Evolutionary conservation across 2,797 vertebrate species (phyloP), one percentile per base, ranked within the genome.

Genomic region (Melanotaenia trifasciata): DNA sequence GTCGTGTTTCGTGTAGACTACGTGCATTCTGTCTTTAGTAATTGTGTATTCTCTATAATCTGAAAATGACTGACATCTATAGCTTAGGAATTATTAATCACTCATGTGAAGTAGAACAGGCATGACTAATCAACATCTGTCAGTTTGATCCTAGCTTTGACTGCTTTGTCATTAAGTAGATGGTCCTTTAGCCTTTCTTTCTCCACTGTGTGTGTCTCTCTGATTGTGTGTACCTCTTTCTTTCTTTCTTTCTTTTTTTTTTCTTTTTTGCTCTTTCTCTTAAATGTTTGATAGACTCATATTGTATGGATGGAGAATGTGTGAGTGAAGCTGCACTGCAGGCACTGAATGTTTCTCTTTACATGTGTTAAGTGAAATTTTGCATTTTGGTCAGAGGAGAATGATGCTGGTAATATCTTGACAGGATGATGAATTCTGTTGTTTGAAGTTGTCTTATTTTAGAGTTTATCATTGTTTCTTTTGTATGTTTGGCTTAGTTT

Each of bases 71-170:
- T 77, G 80, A 91, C 85, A 90, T 91, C 84, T 78, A 84, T 94
- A 94, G 87, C 85, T 85, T 93, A 93, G 91, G 59, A 89, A 91
- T 90, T 81, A 92, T 90, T 94, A 92, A 90, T 89, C 86, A 92
- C 88, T 67, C 83, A 86, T 85, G 85, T 90, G 80, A 89, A 86
- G 83, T 91, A 92, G 90, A 94, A 84, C 86, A 87, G 94, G 93
- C 94, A 95, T 94, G 92, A 92, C 89, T 93, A 91, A 90, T 91
- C 90, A 91, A 92, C 88, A 86, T 87, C 84, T 77, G 85, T 88
- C 90, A 86, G 87, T 83, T 87, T 78, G 80, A 87, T 89, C 84
- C 78, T 67, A 78, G 84, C 87, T 86, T 83, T 77, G 75, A 90
- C 84, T 86, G 90, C 85, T 89, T 90, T 80, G 84, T 89, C 60